These are phyloP conservation scores for Prenolepis imparis DNA, from an alignment of 2,888 invertebrate genomes.

Conservation along the genomic window DNA sequence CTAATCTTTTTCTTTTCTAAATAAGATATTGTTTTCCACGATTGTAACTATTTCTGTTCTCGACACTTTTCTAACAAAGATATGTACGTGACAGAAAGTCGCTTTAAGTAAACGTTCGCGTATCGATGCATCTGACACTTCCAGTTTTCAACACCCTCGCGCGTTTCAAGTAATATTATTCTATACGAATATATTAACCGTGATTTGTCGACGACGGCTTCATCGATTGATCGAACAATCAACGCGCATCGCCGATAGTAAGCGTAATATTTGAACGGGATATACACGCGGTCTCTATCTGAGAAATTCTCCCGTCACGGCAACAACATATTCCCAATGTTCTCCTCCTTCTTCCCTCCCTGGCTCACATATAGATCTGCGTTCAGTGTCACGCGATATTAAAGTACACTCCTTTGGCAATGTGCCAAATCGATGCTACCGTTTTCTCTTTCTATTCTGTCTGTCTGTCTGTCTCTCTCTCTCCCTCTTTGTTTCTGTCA, in stretches of 20 bases:
- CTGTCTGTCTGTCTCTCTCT: background rate
- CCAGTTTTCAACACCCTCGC: background rate
- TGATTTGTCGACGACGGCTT: conserved; percentile 50
- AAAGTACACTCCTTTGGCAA: conserved; percentile 70
- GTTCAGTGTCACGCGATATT: conserved; percentile 71
- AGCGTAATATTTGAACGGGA: conserved; percentile 23
- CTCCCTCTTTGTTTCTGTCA: conserved; percentile 14
- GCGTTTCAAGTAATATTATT: background rate
- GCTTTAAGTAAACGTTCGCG: background rate
- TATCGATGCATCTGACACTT: background rate
- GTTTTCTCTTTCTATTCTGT: conserved; percentile 33
- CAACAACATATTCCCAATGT: conserved; percentile 56
- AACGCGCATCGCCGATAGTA: conserved; percentile 6
- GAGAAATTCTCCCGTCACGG: conserved; percentile 56
- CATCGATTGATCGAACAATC: conserved; percentile 53
- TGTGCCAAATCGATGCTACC: conserved; percentile 66
- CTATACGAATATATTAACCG: conserved; percentile 14
- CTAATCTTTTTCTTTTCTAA: background rate
- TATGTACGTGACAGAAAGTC: background rate
- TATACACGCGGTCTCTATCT: conserved; percentile 32
- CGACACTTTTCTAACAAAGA: background rate
- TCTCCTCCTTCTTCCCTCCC: conserved; percentile 43
- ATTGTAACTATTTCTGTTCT: background rate
- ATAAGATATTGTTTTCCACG: background rate
- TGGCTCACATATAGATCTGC: conserved; percentile 44